These are phyloP conservation scores for Antheraea yamamai DNA, from an alignment of 2,888 invertebrate genomes.

Conservation along the genomic window DNA sequence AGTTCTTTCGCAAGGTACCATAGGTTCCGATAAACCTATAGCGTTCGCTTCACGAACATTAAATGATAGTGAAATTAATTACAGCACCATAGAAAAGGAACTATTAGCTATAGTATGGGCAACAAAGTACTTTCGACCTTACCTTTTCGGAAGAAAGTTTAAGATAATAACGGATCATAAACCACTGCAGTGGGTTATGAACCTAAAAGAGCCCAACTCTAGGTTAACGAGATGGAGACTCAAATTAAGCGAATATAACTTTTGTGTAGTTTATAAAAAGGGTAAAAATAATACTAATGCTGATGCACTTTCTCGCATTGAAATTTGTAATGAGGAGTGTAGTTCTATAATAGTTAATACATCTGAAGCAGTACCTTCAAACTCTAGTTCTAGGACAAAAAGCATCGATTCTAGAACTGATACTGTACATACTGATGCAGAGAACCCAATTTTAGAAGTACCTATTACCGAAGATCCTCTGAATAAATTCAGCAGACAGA, in stretches of 20 bases:
- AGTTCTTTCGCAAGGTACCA: constrained; percentile 33
- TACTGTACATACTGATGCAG: constrained; percentile 13
- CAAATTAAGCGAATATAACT: constrained; percentile 31
- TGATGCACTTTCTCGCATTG: constrained; percentile 35
- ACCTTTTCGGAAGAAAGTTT: not conserved
- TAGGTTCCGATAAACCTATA: constrained; percentile 28
- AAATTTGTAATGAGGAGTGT: constrained; percentile 10
- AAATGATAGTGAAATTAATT: constrained; percentile 30
- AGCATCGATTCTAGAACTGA: not conserved
- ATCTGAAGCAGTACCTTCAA: not conserved
- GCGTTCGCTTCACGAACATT: constrained; percentile 32
- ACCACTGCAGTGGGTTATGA: constrained; percentile 45
- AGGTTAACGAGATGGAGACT: constrained; percentile 42
- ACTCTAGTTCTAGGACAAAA: not conserved
- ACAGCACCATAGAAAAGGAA: constrained; percentile 39
- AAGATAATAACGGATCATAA: constrained; percentile 45
- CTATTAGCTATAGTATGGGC: not conserved
- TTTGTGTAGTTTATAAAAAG: constrained; percentile 27
- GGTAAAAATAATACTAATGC: constrained; percentile 29
- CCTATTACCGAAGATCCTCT: not conserved
- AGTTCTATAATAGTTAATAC: not conserved
- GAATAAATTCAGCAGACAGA: not conserved
- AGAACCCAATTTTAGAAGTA: not conserved
- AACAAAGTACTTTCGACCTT: not conserved
- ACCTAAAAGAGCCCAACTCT: constrained; percentile 41